Evolutionary conservation across 2,888 invertebrate species (phyloP).

Genomic region (Dasysyrphus tricinctus): DNA sequence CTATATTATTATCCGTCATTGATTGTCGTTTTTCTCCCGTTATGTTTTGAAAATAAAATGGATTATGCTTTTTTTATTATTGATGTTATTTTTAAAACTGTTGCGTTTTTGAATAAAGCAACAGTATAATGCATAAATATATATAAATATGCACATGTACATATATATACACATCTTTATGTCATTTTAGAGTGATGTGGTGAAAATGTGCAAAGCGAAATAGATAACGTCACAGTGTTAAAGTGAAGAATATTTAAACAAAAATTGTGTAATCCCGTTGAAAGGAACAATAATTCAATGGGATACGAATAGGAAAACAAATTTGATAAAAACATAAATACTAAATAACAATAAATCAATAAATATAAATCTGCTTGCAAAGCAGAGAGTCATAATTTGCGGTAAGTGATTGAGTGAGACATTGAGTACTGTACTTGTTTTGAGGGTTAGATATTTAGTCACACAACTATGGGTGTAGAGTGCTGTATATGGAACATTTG

Average conservation of each 20-base stretch:
- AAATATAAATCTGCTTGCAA: slow-evolving; percentile 35
- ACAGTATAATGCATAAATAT: not conserved
- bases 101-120: not conserved
- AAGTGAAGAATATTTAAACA: slow-evolving; percentile 11
- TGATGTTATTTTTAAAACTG: not conserved
- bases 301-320: slow-evolving; percentile 24
- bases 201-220: slow-evolving; percentile 26
- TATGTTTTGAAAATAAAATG: slow-evolving; percentile 22
- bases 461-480: not conserved
- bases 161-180: slow-evolving; percentile 2
- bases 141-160: too few relatives aligned
- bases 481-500: not conserved
- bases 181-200: not conserved
- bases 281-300: slow-evolving; percentile 19
- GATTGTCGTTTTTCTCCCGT: slow-evolving; percentile 1
- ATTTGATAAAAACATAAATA: slow-evolving; percentile 21
- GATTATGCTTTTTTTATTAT: slow-evolving; percentile 13
- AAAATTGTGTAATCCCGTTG: slow-evolving; percentile 40
- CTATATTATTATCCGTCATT: slow-evolving; percentile 11
- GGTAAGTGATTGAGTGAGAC: slow-evolving; percentile 37
- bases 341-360: slow-evolving; percentile 7
- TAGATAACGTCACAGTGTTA: slow-evolving; percentile 7
- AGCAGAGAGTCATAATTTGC: slow-evolving; percentile 24
- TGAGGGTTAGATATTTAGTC: not conserved
- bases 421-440: not conserved